phyloP scores from a whole-genome alignment of 2,888 invertebrate genomes.

The Gisinianus flammeolus region DNA sequence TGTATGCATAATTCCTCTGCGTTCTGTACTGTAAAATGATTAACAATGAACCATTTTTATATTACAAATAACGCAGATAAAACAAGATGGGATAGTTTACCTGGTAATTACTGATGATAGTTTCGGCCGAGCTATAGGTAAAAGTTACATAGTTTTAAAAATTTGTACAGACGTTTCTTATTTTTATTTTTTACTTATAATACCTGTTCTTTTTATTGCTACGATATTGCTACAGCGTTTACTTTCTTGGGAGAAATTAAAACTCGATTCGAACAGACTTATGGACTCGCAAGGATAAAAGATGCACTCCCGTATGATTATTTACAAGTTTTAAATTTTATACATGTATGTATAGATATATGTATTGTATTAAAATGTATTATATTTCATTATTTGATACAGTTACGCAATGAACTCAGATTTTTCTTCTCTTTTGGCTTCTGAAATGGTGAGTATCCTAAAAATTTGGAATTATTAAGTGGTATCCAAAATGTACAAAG shows the following conservation, averaged over 20 bases:
- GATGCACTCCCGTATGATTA: slow-evolving; percentile 86
- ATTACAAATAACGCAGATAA: too few relatives aligned
- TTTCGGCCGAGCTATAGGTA: too few relatives aligned
- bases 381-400: too few relatives aligned
- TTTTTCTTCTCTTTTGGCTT: slow-evolving; percentile 81
- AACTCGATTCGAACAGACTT: slow-evolving; percentile 80
- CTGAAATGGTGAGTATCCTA: slow-evolving; percentile 82
- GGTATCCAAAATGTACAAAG: too few relatives aligned
- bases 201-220: slow-evolving; percentile 60
- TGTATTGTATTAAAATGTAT: too few relatives aligned
- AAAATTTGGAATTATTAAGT: too few relatives aligned
- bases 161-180: not conserved
- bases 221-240: slow-evolving; percentile 95
- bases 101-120: slow-evolving; percentile 95
- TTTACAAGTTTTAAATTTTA: too few relatives aligned
- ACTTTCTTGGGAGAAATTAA: slow-evolving; percentile 89
- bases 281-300: slow-evolving; percentile 75
- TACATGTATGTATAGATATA: too few relatives aligned
- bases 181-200: slow-evolving; percentile 45
- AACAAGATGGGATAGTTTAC: slow-evolving; percentile 84
- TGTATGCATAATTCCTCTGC: too few relatives aligned
- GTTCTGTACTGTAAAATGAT: not conserved
- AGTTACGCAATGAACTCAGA: slow-evolving; percentile 97
- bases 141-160: not conserved
- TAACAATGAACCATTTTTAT: not conserved